Percentiles rank a stretch among this genome's conserved stretches.
These are phyloP conservation scores for Boloria selene DNA, from an alignment of 2,888 invertebrate species.

Conservation along the genomic window DNA sequence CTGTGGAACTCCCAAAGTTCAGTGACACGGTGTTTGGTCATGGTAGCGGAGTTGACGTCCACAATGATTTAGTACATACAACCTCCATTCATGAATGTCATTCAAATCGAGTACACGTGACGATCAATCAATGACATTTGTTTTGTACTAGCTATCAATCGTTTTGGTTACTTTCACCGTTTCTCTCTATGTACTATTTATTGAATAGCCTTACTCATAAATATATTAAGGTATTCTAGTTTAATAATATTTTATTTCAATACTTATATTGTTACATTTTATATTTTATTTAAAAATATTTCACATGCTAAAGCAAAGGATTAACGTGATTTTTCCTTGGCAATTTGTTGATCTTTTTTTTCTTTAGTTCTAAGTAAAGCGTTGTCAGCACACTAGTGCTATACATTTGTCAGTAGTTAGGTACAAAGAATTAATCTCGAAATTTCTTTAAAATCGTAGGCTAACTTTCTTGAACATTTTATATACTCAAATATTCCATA, in stretches of 20 bases:
- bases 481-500: not conserved
- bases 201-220: constrained; percentile 18
- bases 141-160: constrained; percentile 49
- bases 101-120: constrained; percentile 39
- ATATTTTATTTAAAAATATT: too few species aligned
- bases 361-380: too few species aligned
- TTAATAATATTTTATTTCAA: not conserved
- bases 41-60: constrained; percentile 36
- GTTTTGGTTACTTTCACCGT: constrained; percentile 43
- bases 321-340: too few species aligned
- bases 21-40: constrained; percentile 40
- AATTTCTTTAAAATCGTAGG: too few species aligned
- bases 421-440: too few species aligned
- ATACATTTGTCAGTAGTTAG: too few species aligned
- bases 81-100: constrained; percentile 57
- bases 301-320: too few species aligned
- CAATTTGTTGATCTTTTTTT: too few species aligned
- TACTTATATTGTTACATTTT: too few species aligned
- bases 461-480: constrained; percentile 2
- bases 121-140: constrained; percentile 61
- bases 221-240: not conserved
- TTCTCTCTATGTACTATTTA: constrained; percentile 39
- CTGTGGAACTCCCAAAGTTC: constrained; percentile 13
- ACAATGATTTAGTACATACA: constrained; percentile 57
- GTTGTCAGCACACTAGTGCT: too few species aligned